Base-by-base conservation (phyloP, 2,888 invertebrate genomes). In the Perizoma flavofasciatum region DNA sequence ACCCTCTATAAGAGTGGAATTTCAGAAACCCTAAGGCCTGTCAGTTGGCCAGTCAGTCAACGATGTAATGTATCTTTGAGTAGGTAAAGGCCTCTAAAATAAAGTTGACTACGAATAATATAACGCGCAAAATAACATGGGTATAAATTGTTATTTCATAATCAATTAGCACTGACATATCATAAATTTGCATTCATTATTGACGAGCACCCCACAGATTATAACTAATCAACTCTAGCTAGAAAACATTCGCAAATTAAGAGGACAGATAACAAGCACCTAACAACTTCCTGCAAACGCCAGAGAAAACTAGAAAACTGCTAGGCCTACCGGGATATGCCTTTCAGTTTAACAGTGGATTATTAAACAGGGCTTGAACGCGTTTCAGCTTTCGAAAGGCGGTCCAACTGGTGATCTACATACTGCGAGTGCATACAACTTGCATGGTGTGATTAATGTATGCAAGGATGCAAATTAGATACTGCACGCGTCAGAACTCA, bases 401-500 rank as follows among this genome's bases (percentile, higher is more conserved):
- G 69, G 74, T 74, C 67, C 59, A 61, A 75, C 78, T 62, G 68
- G 77, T 77, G 81, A 80, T 83, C 80, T 79, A 81, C 78, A 81
- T 83, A 78, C 69, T 66, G 72, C 68, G 72, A 66, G 69, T 46
- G 32, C 32, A 44, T 47, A 53, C 73, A 75, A 74, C 71, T 77
- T 78, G 74, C 77, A 69, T 63, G 65, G 66, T 68, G 68, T 72
- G 77, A 85, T 82, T 81, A 83, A 87, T 79, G 66, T 79, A 88
- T 86, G 86, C 81, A 87, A 85, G 79, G 82, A 83, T 82, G 88
- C 82, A 81, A 88, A 88, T 87, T 82, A 85, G 79, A 88, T 85
- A 81, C 85, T 74, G 81, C 82, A 85, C 82, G 77, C 79, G 79
- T 77, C 80, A 73, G 66, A 62, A 59, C 58, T 72, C 68, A 71